Evolutionary conservation across 1,140 invertebrate genomes (phyloP), one percentile per base, ranked within the genome.

Genomic region (Lepidotrigona ventralis): DNA sequence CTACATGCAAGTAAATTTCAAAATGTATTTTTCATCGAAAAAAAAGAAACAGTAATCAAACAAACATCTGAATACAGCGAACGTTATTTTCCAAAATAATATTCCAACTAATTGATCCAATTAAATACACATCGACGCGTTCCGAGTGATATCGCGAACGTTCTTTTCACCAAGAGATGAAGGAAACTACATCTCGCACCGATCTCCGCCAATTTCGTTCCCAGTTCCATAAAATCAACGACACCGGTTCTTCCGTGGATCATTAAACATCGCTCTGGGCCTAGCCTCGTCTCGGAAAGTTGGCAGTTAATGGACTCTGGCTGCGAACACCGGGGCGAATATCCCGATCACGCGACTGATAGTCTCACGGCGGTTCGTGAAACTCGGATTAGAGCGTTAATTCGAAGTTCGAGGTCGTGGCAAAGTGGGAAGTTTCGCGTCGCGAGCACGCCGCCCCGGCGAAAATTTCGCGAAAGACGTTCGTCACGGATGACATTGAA

Each of bases 291-390:
- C 70, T 8, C 17, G n/a, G 1, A 46, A 71, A 71, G 33, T 72
- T 53, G n/a, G 9, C 14, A n/a, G 15, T 11, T 72, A 70, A 79
- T 79, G 39, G 39, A 79, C 68, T 60, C 39, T 17, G n/a, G n/a
- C 46, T 8, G 12, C 39, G 51, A 70, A 70, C 39, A 51, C 39
- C 0, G 19, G 15, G 26, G 29, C 4, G 63, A 26, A 26, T 71
- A 72, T 73, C 64, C 75, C 26, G 73, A 86, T 77, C 84, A 64
- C 63, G 76, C 29, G 84, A 68, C 51, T 19, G 26, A 73, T 23
- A 54, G 63, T 64, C 70, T 53, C 73, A 71, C 64, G 63, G 26
- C 54, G 51, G 51, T 85, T 70, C 76, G 60, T 74, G 84, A 84
- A 84, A 79, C 69, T 81, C 33, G 70, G 64, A 80, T 80, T 19